These are phyloP conservation scores for Cossypha caffra DNA, from an alignment of 2,797 vertebrate species.

Conservation along the genomic window DNA sequence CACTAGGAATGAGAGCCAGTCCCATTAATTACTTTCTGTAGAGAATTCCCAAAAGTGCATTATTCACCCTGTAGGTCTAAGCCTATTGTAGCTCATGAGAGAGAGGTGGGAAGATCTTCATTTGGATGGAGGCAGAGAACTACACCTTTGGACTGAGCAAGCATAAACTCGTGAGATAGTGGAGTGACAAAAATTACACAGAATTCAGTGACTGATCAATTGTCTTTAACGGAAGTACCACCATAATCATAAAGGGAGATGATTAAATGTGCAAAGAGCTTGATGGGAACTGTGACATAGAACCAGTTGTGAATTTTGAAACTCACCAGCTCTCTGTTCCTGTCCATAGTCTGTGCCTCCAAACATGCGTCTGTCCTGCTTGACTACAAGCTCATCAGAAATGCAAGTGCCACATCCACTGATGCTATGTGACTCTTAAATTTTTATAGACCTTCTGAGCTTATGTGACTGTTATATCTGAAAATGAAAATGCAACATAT, in stretches of 20 bases:
- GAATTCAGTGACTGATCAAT: not conserved
- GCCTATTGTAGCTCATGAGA: not conserved
- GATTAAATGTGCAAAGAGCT: not conserved
- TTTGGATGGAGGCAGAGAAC: not conserved
- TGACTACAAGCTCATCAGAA: not conserved
- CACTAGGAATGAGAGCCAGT: not conserved
- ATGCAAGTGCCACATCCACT: not conserved
- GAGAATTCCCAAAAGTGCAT: not conserved
- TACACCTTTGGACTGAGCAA: not conserved
- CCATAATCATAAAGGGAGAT: not conserved
- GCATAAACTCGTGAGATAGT: not conserved
- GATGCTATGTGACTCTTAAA: not conserved
- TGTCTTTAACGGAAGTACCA: not conserved
- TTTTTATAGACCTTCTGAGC: not conserved
- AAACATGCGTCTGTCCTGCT: not conserved
- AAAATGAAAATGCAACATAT: not conserved
- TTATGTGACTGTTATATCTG: not conserved
- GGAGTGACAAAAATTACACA: not conserved
- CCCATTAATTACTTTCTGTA: not conserved
- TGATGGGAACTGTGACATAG: rapidly evolving
- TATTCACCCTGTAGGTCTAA: not conserved
- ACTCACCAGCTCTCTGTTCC: not conserved
- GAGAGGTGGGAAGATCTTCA: not conserved
- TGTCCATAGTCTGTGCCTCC: not conserved
- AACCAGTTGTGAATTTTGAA: not conserved